These are phyloP conservation scores for Drosophila truncata DNA, from an alignment of 1,140 invertebrate species.

Conservation along the genomic window DNA sequence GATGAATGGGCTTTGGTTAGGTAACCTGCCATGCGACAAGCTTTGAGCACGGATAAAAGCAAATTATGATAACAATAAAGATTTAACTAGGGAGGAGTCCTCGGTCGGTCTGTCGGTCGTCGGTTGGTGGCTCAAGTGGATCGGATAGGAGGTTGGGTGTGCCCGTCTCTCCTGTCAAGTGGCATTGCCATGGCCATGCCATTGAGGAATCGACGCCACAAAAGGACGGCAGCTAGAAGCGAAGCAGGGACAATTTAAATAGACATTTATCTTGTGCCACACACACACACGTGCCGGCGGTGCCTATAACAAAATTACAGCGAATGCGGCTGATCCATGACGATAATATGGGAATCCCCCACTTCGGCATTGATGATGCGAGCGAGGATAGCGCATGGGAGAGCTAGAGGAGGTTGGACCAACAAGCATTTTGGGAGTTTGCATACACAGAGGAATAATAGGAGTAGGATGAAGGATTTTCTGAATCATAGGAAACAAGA, in stretches of 20 bases:
- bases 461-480: too few species aligned
- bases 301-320: conserved; percentile 77
- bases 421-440: conserved; percentile 36
- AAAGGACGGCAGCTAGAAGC: conserved; percentile 45
- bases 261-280: conserved; percentile 80
- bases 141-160: conserved; percentile 19
- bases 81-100: conserved; percentile 71
- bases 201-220: conserved; percentile 57
- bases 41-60: conserved; percentile 80
- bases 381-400: conserved; percentile 11
- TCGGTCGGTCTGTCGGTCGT: conserved; percentile 1
- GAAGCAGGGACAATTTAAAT: conserved; percentile 80
- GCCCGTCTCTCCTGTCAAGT: conserved; percentile 35
- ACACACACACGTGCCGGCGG: conserved; percentile 56
- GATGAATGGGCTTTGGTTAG: conserved; percentile 43
- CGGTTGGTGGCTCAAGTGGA: conserved; percentile 15
- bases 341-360: conserved; percentile 38
- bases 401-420: conserved; percentile 2
- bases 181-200: conserved; percentile 47
- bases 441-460: conserved; percentile 1
- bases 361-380: conserved; percentile 62
- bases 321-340: conserved; percentile 78
- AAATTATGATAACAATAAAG: conserved; percentile 84
- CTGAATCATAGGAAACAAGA: too few species aligned
- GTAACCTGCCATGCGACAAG: conserved; percentile 68